Evolutionary conservation across 2,888 invertebrate species (phyloP).

Genomic region (Eremobia ochroleuca): DNA sequence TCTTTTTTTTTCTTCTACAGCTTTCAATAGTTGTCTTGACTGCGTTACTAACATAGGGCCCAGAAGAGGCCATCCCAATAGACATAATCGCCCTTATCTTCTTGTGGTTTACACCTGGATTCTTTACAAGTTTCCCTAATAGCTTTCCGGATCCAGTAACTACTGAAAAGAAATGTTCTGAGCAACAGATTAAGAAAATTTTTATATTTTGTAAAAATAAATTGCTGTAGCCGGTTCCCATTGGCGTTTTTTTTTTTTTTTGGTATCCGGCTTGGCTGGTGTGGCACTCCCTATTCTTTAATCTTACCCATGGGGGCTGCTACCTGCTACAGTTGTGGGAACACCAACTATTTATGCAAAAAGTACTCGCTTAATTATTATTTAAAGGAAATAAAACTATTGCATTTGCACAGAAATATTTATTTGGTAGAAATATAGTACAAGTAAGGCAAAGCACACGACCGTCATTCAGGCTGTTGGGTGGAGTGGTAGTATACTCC

Average conservation of each 20-base stretch:
- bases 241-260: not conserved
- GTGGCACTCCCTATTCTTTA: not conserved
- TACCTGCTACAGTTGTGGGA: not conserved
- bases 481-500: constrained; percentile 2
- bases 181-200: not conserved
- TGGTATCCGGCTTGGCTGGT: not conserved
- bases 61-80: constrained; percentile 50
- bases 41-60: constrained; percentile 22
- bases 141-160: not conserved
- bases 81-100: constrained; percentile 36
- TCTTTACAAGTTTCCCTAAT: not conserved
- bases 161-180: constrained; percentile 37
- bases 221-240: not conserved
- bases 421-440: constrained; percentile 24
- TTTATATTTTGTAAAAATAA: not conserved
- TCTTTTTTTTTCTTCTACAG: not conserved
- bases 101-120: not conserved
- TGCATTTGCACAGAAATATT: constrained; percentile 14
- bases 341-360: not conserved
- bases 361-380: not conserved
- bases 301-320: not conserved
- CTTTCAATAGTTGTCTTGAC: not conserved
- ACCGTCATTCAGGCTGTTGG: constrained; percentile 21
- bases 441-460: constrained; percentile 2
- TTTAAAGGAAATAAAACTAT: constrained; percentile 37